Evolutionary conservation across 30 jellyfish, hydroid and myxozoan species (phyloP).

Genomic region (Nemopilema nomurai): DNA sequence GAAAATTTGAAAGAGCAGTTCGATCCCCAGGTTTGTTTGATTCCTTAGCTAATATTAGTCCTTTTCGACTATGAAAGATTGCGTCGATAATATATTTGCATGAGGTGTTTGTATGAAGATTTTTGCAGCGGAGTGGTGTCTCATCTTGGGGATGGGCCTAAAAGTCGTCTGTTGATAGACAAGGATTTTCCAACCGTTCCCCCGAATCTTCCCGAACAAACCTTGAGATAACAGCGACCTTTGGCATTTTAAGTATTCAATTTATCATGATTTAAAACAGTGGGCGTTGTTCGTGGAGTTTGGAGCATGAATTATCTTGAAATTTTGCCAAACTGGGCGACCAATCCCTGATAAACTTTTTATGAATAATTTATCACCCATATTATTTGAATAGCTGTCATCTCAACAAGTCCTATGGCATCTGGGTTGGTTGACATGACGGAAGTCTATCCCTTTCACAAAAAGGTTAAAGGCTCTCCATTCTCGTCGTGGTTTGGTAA

Average conservation of each 20-base stretch:
- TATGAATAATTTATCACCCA: conserved; percentile 17
- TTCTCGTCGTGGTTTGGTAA: neutral
- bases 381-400: conserved; percentile 31
- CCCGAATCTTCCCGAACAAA: neutral
- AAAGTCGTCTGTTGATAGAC: neutral
- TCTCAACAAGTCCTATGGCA: neutral
- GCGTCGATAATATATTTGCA: neutral
- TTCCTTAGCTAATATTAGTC: neutral
- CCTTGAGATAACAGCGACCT: neutral
- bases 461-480: neutral
- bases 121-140: too few relatives aligned
- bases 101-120: neutral
- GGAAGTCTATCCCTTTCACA: neutral
- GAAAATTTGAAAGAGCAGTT: conserved; percentile 63
- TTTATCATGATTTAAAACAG: neutral
- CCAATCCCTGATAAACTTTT: neutral
- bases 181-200: neutral
- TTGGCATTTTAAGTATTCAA: neutral
- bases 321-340: neutral
- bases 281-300: neutral
- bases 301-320: too few relatives aligned
- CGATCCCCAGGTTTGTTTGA: conserved; percentile 68
- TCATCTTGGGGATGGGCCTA: neutral
- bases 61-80: neutral
- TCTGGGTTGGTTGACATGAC: neutral